These are phyloP conservation scores for Drosophila nannoptera DNA, from an alignment of 1,140 invertebrate species.

Conservation along the genomic window DNA sequence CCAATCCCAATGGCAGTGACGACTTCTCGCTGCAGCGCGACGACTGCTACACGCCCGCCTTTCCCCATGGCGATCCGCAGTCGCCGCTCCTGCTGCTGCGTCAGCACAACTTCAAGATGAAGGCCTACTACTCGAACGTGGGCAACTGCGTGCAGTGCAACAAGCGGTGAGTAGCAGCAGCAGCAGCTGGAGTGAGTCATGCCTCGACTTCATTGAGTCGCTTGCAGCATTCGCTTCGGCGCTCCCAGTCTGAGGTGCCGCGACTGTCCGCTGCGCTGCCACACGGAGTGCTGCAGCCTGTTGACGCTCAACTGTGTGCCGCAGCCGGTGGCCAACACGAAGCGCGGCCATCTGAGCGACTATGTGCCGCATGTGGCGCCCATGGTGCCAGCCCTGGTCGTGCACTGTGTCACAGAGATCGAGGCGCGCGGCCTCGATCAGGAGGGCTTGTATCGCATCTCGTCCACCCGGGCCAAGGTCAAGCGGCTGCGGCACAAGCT, in stretches of 20 bases:
- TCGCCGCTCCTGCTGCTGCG: conserved; percentile 50
- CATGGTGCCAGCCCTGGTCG: conserved; percentile 94
- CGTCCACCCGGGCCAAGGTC: conserved; percentile 90
- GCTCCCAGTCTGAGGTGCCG: conserved; percentile 84
- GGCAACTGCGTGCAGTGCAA: conserved; percentile 91
- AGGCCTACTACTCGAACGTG: conserved; percentile 89
- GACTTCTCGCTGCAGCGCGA: conserved; percentile 33
- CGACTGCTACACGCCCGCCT: conserved; percentile 35
- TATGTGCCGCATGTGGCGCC: conserved; percentile 89
- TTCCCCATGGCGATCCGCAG: conserved; percentile 19
- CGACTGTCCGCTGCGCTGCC: conserved; percentile 86
- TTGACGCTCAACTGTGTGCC: conserved; percentile 89
- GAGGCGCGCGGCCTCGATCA: conserved; percentile 90
- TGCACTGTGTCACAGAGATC: conserved; percentile 96
- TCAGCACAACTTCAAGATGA: conserved; percentile 87
- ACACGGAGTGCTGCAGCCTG: conserved; percentile 87
- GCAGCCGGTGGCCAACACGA: conserved; percentile 53
- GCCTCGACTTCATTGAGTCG: not conserved
- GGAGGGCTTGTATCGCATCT: conserved; percentile 94
- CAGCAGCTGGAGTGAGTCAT: not conserved
- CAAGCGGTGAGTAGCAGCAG: conserved; percentile 82
- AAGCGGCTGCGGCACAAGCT: conserved; percentile 91
- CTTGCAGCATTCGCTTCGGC: conserved; percentile 85
- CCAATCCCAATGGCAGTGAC: conserved; percentile 56
- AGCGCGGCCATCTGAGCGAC: conserved; percentile 88